These are phyloP conservation scores for Mormyrops boulengeri DNA, from an alignment of 2,797 vertebrate genomes.

Conservation along the genomic window DNA sequence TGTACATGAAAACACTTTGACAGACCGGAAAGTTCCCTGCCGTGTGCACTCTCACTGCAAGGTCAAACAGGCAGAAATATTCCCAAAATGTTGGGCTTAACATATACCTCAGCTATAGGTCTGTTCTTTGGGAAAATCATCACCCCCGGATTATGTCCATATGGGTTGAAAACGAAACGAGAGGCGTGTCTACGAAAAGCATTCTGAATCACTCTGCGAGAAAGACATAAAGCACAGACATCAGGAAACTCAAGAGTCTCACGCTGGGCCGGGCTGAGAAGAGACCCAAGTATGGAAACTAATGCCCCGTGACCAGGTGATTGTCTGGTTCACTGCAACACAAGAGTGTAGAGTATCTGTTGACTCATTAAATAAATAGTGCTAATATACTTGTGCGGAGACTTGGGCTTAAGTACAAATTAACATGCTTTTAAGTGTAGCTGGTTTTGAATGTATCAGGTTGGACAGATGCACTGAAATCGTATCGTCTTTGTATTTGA, in stretches of 20 bases:
- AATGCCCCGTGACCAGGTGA: neutral
- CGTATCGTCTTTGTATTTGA: neutral
- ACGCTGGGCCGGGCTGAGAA: neutral
- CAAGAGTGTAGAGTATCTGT: neutral
- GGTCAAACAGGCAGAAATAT: neutral
- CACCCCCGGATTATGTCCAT: neutral
- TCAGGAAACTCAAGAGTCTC: neutral
- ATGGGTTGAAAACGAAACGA: neutral
- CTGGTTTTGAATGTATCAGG: neutral
- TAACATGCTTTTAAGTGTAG: neutral
- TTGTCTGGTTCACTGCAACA: neutral
- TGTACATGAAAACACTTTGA: neutral
- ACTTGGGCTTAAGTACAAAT: neutral
- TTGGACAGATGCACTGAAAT: neutral
- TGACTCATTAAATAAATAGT: slow-evolving; percentile 8
- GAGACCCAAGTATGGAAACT: neutral
- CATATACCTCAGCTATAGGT: neutral
- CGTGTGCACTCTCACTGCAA: neutral
- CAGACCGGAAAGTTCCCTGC: neutral
- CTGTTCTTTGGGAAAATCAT: neutral
- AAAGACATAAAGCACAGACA: neutral
- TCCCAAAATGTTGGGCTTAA: neutral
- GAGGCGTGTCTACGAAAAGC: neutral
- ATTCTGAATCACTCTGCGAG: neutral
- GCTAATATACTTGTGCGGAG: neutral